Percentiles rank a stretch among this genome's conserved stretches.
These are phyloP conservation scores for Heteronetta atricapilla DNA, from an alignment of 2,113 vertebrate species.

Conservation along the genomic window DNA sequence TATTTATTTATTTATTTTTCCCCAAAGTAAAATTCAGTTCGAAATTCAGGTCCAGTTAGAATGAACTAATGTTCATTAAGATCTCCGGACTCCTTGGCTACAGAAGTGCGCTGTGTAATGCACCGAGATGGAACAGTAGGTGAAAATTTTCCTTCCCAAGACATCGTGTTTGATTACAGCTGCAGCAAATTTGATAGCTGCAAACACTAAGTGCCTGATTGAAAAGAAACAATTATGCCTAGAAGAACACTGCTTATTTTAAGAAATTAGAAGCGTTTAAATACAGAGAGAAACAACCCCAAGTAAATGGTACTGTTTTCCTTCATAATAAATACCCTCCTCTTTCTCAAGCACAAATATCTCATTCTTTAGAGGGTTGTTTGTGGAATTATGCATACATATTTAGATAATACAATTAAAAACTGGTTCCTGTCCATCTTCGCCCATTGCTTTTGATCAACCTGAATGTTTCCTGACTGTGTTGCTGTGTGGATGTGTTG, in stretches of 20 bases:
- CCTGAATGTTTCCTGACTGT: fast-evolving
- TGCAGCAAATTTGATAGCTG: conserved; percentile 55
- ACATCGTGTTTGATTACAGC: conserved; percentile 35
- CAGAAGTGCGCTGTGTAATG: neutral
- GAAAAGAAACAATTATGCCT: conserved; percentile 68
- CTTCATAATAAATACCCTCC: conserved; percentile 11
- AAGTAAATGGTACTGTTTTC: conserved; percentile 49
- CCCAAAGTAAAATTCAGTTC: neutral
- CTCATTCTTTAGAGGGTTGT: neutral
- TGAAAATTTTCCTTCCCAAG: conserved; percentile 18
- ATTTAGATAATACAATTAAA: neutral
- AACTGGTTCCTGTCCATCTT: neutral
- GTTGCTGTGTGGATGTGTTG: neutral
- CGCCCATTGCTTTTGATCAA: neutral
- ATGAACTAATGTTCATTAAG: fast-evolving
- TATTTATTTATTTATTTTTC: neutral
- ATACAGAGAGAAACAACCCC: conserved; percentile 29
- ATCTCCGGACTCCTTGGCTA: neutral
- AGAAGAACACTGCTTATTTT: conserved; percentile 65
- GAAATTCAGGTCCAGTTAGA: too few species aligned
- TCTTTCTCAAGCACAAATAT: neutral
- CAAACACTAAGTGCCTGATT: conserved; percentile 43
- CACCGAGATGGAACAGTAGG: neutral
- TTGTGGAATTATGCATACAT: neutral
- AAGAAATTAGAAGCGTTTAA: conserved; percentile 62